Percentiles rank a stretch among this genome's conserved stretches.
phyloP scores from a whole-genome alignment of 2,113 vertebrate genomes.

The Lipotes vexillifer region DNA sequence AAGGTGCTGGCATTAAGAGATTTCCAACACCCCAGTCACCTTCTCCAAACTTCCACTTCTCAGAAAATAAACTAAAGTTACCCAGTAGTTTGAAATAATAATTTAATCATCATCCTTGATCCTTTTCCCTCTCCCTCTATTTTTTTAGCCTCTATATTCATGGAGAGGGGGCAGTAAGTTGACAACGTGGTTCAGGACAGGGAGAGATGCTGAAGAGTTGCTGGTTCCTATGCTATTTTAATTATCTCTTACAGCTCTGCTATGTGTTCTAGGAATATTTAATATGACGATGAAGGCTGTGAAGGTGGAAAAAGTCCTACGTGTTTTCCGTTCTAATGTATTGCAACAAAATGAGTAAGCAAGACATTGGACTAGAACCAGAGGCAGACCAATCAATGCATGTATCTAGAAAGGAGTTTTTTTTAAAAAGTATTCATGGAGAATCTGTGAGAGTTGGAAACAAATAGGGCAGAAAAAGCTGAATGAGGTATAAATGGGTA shows the following conservation, averaged over 20 bases:
- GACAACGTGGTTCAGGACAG: not conserved
- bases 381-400: not conserved
- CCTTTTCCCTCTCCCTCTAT: not conserved
- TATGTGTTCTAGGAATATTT: not conserved
- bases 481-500: not conserved
- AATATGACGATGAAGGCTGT: fast-evolving
- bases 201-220: not conserved
- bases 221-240: not conserved
- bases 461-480: no score
- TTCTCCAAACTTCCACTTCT: not conserved
- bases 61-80: not conserved
- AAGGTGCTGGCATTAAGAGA: not conserved
- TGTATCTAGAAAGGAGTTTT: not conserved
- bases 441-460: not conserved
- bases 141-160: not conserved
- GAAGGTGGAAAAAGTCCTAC: not conserved
- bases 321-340: not conserved
- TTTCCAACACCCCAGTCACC: no score
- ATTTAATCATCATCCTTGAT: not conserved
- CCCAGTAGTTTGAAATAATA: not conserved
- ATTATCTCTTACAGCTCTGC: not conserved
- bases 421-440: not conserved
- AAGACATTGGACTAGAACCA: not conserved
- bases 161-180: not conserved
- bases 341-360: not conserved